phyloP scores from a whole-genome alignment of 2,113 vertebrate species.

The Dermatemys mawii region DNA sequence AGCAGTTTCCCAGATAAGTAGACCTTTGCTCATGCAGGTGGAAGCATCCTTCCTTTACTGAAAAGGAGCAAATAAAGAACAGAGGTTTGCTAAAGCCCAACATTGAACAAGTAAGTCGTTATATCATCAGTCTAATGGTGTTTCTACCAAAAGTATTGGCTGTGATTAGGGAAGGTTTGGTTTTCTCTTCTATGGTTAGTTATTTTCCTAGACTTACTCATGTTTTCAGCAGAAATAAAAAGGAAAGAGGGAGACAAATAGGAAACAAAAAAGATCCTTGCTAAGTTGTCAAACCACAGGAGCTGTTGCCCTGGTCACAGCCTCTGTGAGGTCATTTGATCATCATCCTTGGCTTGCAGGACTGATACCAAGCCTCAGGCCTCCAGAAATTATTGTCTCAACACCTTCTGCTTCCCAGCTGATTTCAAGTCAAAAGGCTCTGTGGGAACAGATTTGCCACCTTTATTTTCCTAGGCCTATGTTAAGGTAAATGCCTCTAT shows the following conservation, averaged over 20 bases:
- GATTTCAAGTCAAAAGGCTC: slow-evolving; percentile 29
- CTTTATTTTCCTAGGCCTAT: background rate
- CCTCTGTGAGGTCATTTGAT: background rate
- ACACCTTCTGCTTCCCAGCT: background rate
- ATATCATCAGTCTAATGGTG: background rate
- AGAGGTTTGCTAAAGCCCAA: background rate
- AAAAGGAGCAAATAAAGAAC: background rate
- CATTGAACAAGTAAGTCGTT: background rate
- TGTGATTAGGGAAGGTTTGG: accelerated
- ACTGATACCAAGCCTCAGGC: background rate
- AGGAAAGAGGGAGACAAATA: background rate
- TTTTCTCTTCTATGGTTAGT: accelerated
- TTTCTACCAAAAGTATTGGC: background rate
- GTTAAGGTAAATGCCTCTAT: background rate
- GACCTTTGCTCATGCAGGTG: background rate
- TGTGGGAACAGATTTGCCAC: background rate
- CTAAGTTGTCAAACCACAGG: background rate
- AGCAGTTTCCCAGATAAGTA: background rate
- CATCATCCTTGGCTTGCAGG: background rate
- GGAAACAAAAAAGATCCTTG: background rate
- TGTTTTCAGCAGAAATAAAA: background rate
- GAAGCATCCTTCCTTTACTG: background rate
- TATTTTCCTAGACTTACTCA: background rate
- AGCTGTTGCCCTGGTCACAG: background rate
- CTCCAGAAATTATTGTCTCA: background rate